Conservation (phyloP, 2,888 invertebrate genomes). For the Nomada fabriciana region DNA sequence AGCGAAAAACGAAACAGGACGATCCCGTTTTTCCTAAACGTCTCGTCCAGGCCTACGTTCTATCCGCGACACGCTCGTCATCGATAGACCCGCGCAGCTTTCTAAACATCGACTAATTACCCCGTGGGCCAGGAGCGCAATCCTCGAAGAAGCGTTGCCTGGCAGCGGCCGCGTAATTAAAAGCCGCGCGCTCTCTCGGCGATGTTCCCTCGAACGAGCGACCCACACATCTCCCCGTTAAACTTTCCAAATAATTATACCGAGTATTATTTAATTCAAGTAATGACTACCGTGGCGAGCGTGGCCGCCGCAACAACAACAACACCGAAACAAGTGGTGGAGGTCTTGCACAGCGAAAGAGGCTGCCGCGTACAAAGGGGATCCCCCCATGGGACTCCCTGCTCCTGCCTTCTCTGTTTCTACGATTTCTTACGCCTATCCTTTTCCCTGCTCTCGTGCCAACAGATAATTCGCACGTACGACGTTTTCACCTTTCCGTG, state of each 20-base stretch:
- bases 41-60: background rate
- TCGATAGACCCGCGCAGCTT: slow-evolving; percentile 48
- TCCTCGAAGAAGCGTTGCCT: slow-evolving; percentile 41
- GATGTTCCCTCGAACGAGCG: slow-evolving; percentile 29
- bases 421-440: background rate
- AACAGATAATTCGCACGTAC: slow-evolving; percentile 51
- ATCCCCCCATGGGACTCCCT: background rate
- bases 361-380: background rate
- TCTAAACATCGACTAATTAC: slow-evolving; percentile 60
- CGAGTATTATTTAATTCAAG: slow-evolving; percentile 62
- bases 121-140: slow-evolving; percentile 28
- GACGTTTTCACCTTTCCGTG: slow-evolving; percentile 39
- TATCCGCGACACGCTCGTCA: slow-evolving; percentile 19
- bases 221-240: slow-evolving; percentile 21
- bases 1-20: slow-evolving; percentile 25
- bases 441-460: slow-evolving; percentile 14
- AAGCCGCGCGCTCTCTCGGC: slow-evolving; percentile 27
- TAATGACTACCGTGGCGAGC: slow-evolving; percentile 58
- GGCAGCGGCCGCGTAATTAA: slow-evolving; percentile 57
- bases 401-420: background rate
- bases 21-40: slow-evolving; percentile 6
- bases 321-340: no score
- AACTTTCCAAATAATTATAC: slow-evolving; percentile 71
- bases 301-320: slow-evolving; percentile 30
- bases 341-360: background rate